Percentiles rank a stretch among this genome's conserved stretches.
Evolutionary conservation across 2,797 vertebrate species (phyloP).

Genomic region (Pantherophis vulpinus): DNA sequence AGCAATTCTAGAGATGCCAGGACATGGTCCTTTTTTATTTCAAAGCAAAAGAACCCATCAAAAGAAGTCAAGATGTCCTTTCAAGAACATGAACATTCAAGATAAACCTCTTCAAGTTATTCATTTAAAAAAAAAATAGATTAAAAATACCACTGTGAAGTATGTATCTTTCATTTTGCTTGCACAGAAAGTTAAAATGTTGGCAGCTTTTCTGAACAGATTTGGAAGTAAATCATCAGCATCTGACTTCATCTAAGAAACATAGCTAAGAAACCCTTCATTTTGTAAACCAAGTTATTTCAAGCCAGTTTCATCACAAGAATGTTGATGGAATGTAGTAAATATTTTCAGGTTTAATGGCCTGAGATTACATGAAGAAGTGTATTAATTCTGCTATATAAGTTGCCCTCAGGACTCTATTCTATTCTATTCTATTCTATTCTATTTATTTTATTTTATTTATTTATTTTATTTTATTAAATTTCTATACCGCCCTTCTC

Average conservation of each 20-base stretch:
- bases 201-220: neutral
- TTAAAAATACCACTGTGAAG: neutral
- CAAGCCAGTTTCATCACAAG: neutral
- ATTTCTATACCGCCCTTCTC: no score
- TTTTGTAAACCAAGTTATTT: neutral
- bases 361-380: neutral
- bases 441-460: no score
- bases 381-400: neutral
- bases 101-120: neutral
- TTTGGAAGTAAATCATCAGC: neutral
- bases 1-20: neutral
- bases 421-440: no score
- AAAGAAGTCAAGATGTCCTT: neutral
- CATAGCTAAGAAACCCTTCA: no score
- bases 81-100: neutral
- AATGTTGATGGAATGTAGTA: neutral
- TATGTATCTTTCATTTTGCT: neutral
- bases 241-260: neutral
- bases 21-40: neutral
- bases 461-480: no score
- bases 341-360: neutral
- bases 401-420: neutral
- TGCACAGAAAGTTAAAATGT: neutral
- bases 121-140: neutral
- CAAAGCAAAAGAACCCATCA: conserved; percentile 24